Base-by-base conservation (phyloP, 2,888 invertebrate genomes). In the Pristionchus fissidentatus region DNA sequence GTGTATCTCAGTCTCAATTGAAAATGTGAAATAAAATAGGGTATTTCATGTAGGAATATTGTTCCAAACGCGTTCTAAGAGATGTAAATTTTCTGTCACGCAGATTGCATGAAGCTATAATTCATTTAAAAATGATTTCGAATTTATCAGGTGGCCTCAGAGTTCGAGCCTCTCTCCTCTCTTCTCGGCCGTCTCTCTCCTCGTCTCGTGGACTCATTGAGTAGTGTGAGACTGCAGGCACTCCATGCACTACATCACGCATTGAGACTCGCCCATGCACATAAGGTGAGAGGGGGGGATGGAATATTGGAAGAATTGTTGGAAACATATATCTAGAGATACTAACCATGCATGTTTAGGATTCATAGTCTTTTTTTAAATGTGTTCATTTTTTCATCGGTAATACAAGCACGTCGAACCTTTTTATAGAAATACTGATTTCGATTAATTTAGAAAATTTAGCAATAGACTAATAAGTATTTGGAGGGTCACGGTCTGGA, bases 151-250 rank as follows among this genome's bases (percentile, higher is more conserved):
- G 87, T 86, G 22, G 92, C 92, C 2, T 87, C 89, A 1, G 92
- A 92, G 41, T 92, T 92, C 84, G 77, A 86, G 19, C 90, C 91
- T 13, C 85, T 92, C 62, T 88, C 89, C 84, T 89, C 88, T 10
- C 85, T 92, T 13, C 84, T 92, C 26, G 92, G 90, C 35, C 88
- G 92, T 22, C 85, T 92, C 29, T 86, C 90, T 29, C 92, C 92
- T 4, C 88, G 92, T 35, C 87, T 92, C 52, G 88, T 89, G 4
- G 92, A 92, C 85, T 88, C 90, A 10, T 77, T 90, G n/a, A 85
- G 86, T 52, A 85, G 87, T 49, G 90, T 92, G 43, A 86, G 92
- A 5, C 70, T 84, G 19, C 85, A 87, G 55, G 85, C 89, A 15
- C 73, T 89, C 26, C 84, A 85, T 3, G 88, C 88, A n/a, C 86